Conservation (phyloP, 2,888 invertebrate genomes). For the Drosophila paranaensis region DNA sequence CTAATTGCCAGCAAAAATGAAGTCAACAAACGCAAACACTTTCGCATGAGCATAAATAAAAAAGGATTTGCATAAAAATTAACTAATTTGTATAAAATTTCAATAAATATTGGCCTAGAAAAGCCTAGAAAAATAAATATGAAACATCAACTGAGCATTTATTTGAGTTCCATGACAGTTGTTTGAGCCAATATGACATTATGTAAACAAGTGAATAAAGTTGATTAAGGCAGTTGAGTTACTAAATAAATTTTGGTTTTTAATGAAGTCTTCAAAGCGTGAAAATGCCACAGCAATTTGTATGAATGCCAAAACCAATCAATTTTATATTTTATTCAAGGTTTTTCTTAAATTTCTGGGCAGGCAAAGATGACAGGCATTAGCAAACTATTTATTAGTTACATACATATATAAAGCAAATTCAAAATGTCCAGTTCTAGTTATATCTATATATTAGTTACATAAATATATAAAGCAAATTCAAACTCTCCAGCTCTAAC, state of each 20-base stretch:
- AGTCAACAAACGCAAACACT: conserved; percentile 4
- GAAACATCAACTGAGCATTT: background rate
- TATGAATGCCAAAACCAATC: too few species aligned
- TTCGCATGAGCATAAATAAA: conserved; percentile 2
- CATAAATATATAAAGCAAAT: background rate
- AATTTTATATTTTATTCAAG: too few species aligned
- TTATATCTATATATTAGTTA: background rate
- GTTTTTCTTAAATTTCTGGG: too few species aligned
- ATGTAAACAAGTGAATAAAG: background rate
- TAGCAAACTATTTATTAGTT: background rate
- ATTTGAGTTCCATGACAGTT: background rate
- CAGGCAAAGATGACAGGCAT: too few species aligned
- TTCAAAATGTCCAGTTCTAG: too few species aligned
- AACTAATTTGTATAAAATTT: conserved; percentile 1
- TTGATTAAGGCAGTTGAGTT: background rate
- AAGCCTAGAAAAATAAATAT: background rate
- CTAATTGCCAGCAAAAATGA: background rate
- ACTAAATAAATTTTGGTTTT: background rate
- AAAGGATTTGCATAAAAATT: background rate
- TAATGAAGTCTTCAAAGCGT: background rate
- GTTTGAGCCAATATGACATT: background rate
- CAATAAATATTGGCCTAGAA: conserved; percentile 3
- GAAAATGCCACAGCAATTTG: background rate
- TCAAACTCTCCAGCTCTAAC: too few species aligned
- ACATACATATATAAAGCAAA: background rate